These are phyloP conservation scores for Drosophila sproati DNA, from an alignment of 1,140 invertebrate genomes.

Conservation along the genomic window DNA sequence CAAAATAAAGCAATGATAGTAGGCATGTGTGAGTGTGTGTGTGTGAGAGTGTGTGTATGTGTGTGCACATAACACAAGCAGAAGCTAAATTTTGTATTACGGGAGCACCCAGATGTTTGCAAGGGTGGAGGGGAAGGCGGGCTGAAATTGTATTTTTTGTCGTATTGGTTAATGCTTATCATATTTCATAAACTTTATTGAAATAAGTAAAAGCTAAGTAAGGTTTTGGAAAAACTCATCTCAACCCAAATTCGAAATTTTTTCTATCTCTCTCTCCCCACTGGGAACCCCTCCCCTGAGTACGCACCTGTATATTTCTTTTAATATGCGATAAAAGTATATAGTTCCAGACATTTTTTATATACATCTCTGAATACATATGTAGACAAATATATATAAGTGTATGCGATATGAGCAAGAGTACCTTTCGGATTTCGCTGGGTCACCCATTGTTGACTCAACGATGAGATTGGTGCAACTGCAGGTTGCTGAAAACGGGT, in stretches of 20 bases:
- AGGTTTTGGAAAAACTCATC: too few relatives aligned
- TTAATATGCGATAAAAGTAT: slow-evolving; percentile 7
- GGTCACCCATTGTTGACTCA: slow-evolving; percentile 8
- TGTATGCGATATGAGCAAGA: neutral
- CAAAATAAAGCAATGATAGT: slow-evolving; percentile 32
- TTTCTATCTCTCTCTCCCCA: too few relatives aligned
- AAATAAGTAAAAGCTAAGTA: too few relatives aligned
- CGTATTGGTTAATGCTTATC: too few relatives aligned
- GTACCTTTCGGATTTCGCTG: slow-evolving; percentile 7
- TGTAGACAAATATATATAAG: neutral
- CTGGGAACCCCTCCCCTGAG: too few relatives aligned
- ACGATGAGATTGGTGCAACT: slow-evolving; percentile 1
- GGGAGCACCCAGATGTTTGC: too few relatives aligned
- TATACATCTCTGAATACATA: neutral
- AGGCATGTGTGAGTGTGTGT: neutral
- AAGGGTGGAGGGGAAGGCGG: too few relatives aligned
- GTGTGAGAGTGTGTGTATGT: neutral
- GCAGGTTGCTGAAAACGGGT: slow-evolving; percentile 9
- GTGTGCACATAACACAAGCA: slow-evolving; percentile 3
- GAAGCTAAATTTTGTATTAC: neutral
- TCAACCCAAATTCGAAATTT: too few relatives aligned
- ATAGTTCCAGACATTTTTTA: neutral
- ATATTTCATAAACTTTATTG: too few relatives aligned
- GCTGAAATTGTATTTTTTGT: too few relatives aligned
- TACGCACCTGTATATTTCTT: neutral